Conservation (phyloP, 2,888 invertebrate genomes). For the Agrotis ipsilon region DNA sequence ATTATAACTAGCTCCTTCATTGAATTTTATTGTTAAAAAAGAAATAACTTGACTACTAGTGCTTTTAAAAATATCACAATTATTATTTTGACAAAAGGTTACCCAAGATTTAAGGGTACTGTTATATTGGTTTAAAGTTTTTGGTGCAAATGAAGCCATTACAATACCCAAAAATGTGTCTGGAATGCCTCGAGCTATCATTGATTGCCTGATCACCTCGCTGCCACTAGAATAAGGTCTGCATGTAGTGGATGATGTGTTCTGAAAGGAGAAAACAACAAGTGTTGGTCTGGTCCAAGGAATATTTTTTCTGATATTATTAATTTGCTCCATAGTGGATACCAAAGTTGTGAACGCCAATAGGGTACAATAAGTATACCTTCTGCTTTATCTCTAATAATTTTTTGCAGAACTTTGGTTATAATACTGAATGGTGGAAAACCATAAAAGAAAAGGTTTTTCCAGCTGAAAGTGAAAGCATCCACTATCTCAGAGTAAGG, state of each 20-base stretch:
- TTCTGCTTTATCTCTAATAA: constrained; percentile 8
- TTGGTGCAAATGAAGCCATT: constrained; percentile 48
- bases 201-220: constrained; percentile 58
- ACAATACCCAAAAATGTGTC: constrained; percentile 43
- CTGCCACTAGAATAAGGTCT: constrained; percentile 53
- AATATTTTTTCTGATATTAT: constrained; percentile 43
- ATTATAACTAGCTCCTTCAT: constrained; percentile 15
- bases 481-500: constrained; percentile 48
- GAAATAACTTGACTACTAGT: background rate
- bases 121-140: constrained; percentile 25
- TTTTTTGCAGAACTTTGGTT: constrained; percentile 3
- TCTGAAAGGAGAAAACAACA: constrained; percentile 59
- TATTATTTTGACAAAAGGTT: background rate
- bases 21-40: background rate
- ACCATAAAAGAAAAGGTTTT: constrained; percentile 15
- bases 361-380: constrained; percentile 60
- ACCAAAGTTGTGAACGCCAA: constrained; percentile 64
- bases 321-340: constrained; percentile 39
- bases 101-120: background rate
- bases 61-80: background rate
- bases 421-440: constrained; percentile 26
- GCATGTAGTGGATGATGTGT: constrained; percentile 40
- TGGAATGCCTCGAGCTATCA: constrained; percentile 34
- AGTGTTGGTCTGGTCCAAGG: constrained; percentile 50
- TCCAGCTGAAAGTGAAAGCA: constrained; percentile 46